Evolutionary conservation across 2,797 vertebrate genomes (phyloP).

Genomic region (Pelochelys cantorii): DNA sequence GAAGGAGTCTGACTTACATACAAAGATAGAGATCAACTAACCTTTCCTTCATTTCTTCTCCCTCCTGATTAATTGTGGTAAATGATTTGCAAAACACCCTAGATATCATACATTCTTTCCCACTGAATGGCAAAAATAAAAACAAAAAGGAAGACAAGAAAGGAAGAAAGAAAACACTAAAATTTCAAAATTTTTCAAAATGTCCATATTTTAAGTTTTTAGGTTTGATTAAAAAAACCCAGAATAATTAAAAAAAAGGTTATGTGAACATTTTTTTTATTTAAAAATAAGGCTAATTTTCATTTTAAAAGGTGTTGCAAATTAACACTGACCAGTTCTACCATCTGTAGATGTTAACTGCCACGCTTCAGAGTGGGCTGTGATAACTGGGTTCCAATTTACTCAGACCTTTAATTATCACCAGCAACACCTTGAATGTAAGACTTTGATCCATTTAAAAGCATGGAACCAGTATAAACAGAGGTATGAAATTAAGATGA

Average conservation of each 20-base stretch:
- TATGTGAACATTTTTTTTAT: background rate
- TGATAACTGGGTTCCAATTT: background rate
- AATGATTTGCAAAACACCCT: background rate
- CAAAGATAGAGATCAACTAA: constrained; percentile 20
- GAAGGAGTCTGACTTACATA: background rate
- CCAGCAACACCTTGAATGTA: background rate
- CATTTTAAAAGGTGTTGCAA: background rate
- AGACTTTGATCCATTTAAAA: background rate
- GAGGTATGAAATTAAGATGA: background rate
- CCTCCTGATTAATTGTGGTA: background rate
- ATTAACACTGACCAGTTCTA: background rate
- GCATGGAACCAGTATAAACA: background rate
- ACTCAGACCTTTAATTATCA: background rate
- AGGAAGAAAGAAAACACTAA: background rate
- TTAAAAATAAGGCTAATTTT: background rate
- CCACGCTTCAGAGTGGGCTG: background rate
- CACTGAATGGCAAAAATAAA: background rate
- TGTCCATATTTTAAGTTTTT: background rate
- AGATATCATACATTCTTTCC: background rate
- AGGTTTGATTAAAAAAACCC: background rate
- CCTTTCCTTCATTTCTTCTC: background rate
- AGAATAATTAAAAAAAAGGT: background rate
- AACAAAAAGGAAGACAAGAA: background rate
- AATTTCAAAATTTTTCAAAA: background rate
- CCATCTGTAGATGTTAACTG: background rate